Evolutionary conservation across 2,888 invertebrate species (phyloP), one percentile per base, ranked within the genome.

Genomic region (Graphium colonna): DNA sequence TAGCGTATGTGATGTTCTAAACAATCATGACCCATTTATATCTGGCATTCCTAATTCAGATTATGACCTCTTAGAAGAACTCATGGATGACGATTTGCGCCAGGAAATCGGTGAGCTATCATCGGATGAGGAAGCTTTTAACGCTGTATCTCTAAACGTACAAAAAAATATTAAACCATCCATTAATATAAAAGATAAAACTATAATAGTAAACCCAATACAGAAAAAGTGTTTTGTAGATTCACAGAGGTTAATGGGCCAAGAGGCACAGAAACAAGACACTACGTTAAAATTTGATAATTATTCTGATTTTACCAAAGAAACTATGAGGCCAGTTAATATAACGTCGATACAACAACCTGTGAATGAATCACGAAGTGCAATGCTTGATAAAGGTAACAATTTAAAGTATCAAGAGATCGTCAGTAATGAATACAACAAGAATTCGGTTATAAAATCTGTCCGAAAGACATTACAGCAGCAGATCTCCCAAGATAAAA

Each of bases 51-150:
- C 64, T 0, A 82, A 79, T 63, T 79, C 83, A 5, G 87, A 88
- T 59, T 86, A 84, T 56, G 85, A 85, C 59, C 65, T 85, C n/a
- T 60, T 89, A 56, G 87, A 84, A 56, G 90, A 88, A 73, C 71
- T 83, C 55, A 86, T 83, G 75, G 90, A 80, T 64, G 88, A 84
- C 60, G 90, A 83, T 59, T 69, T 82, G 54, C 70, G 77, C 52
- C 67, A 88, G 79, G 79, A 91, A 77, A 81, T 89, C 26, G 77
- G 86, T 8, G 82, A 90, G 69, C 60, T 86, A 52, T 77, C 79
- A 65, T 79, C 81, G 60, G 75, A 91, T 64, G 70, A 90, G 60
- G 72, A 88, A 17, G 59, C 63, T 44, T 79, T 73, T 55, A 55
- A 57, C 31, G 9, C 63, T 17, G 46, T 68, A 16, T 52, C 61